phyloP scores from a whole-genome alignment of 2,888 invertebrate species.

The Cremastobaeus sp. region DNA sequence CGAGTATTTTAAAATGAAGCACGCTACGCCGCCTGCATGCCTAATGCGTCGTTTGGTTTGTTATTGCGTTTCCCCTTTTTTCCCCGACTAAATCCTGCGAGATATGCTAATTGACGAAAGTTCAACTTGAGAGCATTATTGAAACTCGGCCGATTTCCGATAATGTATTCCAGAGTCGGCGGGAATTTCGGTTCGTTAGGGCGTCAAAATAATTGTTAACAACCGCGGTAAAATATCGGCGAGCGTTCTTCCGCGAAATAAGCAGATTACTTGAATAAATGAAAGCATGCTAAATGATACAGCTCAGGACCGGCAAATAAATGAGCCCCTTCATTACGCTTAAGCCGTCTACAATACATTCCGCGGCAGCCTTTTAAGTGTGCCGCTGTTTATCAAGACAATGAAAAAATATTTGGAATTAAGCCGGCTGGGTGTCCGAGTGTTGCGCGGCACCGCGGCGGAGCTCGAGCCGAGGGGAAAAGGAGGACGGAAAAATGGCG shows the following conservation, averaged over 20 bases:
- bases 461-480: no score
- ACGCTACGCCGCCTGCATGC: constrained; percentile 20
- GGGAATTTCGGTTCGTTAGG: constrained; percentile 4
- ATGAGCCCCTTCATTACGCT: constrained; percentile 49
- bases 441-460: no score
- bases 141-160: constrained; percentile 12
- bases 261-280: constrained; percentile 52
- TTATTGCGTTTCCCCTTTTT: constrained; percentile 26
- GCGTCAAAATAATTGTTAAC: constrained; percentile 19
- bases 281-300: constrained; percentile 41
- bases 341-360: constrained; percentile 49
- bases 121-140: no score
- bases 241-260: constrained; percentile 21
- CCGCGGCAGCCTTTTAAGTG: constrained; percentile 33
- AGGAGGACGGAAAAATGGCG: not conserved
- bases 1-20: constrained; percentile 50
- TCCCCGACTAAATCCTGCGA: constrained; percentile 3
- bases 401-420: constrained; percentile 39
- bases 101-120: constrained; percentile 29
- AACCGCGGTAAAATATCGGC: constrained; percentile 21
- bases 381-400: constrained; percentile 38
- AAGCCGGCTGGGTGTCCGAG: constrained; percentile 15
- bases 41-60: constrained; percentile 37
- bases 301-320: constrained; percentile 38
- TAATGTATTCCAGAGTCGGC: constrained; percentile 7